Base-by-base conservation (phyloP, 1,140 invertebrate species). In the Campoletis sonorensis region DNA sequence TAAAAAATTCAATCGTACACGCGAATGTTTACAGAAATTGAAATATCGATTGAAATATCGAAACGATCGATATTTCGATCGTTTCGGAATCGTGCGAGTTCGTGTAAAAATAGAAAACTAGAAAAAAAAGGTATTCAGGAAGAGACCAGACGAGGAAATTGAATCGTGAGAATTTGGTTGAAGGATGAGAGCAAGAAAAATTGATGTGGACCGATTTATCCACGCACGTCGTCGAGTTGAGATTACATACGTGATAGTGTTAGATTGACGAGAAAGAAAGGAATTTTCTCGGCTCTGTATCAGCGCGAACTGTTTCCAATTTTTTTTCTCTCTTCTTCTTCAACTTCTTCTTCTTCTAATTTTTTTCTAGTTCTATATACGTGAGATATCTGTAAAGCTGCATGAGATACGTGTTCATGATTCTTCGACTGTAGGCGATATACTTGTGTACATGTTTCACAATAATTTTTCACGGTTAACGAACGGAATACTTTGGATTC, bases 391-490 rank as follows among this genome's bases (percentile, higher is more conserved):
- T 10, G 40, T 45, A 45, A 10, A 45, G 7, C 8, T 45, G 40
- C 8, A 45, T 13, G 40, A 45, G 40, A 33, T 33, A 33, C 30
- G 30, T 33, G 40, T 11, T 4, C 40, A 45, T 45, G 40, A 45
- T 45, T 45, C 40, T 5, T 45, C 40, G 40, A 45, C 40, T 11
- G 40, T 45, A 45, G 40, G 11, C 40, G 30, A 33, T 33, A 33
- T 33, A 11, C 11, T 45, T 45, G 40, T 45, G 11, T 45, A 45
- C 4, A 11, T 71, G 37, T 77, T 77, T 37, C 75, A 23, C 75
- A 77, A 77, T 33, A 21, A 80, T 84, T 64, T 68, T 81, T 82
- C 82, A 80, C 61, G 79, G 76, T 85, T 81, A 51, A 79, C 78
- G 81, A 71, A 54, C 33, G 51, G 49, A 26, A 83, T 54, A 75